Conservation (phyloP, 2,888 invertebrate species). For the Sylvicola cinctus region DNA sequence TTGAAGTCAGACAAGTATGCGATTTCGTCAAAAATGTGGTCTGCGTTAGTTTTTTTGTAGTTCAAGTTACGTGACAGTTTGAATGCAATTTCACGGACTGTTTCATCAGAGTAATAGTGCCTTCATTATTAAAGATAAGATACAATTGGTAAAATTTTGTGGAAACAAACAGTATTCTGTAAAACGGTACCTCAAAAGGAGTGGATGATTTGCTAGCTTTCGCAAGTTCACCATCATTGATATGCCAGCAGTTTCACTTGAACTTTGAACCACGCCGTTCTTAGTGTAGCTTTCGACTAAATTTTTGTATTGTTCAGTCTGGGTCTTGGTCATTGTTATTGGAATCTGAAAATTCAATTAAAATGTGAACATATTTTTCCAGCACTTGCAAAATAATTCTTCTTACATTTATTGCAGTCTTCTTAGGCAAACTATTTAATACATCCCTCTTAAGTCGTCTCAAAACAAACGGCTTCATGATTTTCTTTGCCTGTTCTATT, state of each 20-base stretch:
- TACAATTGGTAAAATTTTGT: no score
- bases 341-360: constrained; percentile 15
- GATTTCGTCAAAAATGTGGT: constrained; percentile 73
- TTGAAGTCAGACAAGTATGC: constrained; percentile 81
- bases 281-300: constrained; percentile 47
- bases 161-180: no score
- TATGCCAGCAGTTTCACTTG: constrained; percentile 40
- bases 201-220: constrained; percentile 84
- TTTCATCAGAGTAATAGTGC: constrained; percentile 43
- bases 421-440: constrained; percentile 63
- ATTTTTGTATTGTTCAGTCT: constrained; percentile 52
- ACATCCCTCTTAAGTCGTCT: constrained; percentile 76
- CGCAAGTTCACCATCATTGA: constrained; percentile 85
- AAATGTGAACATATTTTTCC: no score
- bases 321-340: constrained; percentile 47
- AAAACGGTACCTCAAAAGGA: constrained; percentile 56
- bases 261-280: constrained; percentile 34
- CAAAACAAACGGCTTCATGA: constrained; percentile 90
- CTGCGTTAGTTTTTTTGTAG: constrained; percentile 55
- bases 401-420: constrained; percentile 45
- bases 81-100: constrained; percentile 43
- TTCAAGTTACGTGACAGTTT: constrained; percentile 40
- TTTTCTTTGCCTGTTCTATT: constrained; percentile 79
- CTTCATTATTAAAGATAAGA: constrained; percentile 27
- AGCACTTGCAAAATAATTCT: not conserved